Percentiles rank a stretch among this genome's conserved stretches.
Conservation (phyloP, 2,113 vertebrate genomes). For the Sinocyclocheilus anophthalmus region DNA sequence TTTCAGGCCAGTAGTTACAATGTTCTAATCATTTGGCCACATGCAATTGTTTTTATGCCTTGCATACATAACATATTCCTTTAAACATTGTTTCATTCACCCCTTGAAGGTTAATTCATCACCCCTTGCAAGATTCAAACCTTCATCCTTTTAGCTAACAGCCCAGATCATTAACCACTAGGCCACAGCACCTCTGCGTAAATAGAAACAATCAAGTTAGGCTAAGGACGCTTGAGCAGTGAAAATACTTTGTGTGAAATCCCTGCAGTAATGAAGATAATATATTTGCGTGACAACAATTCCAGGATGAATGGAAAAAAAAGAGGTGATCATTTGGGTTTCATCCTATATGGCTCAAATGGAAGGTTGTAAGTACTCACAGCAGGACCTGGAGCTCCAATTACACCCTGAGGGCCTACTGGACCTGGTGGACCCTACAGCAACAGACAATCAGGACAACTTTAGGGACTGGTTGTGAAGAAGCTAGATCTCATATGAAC, state of each 20-base stretch:
- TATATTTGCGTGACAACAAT: neutral
- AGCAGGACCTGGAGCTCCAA: constrained; percentile 94
- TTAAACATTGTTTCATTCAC: neutral
- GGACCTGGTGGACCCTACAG: constrained; percentile 90
- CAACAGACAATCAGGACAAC: constrained; percentile 46
- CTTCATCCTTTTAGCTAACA: neutral
- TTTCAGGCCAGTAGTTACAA: neutral
- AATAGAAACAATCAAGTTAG: neutral
- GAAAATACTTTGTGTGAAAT: neutral
- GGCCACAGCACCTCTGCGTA: neutral
- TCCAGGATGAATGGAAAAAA: neutral
- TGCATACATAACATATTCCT: neutral
- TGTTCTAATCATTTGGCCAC: neutral
- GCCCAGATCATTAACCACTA: neutral
- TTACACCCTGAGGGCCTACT: constrained; percentile 89
- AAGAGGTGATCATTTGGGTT: neutral
- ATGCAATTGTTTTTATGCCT: neutral
- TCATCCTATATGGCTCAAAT: neutral
- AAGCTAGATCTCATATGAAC: neutral
- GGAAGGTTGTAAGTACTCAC: constrained; percentile 77
- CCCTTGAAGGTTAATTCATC: neutral
- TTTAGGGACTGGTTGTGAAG: neutral
- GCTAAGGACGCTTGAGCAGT: too few species aligned
- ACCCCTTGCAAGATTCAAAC: neutral
- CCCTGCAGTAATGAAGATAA: neutral